Conservation (phyloP, 2,797 vertebrate species). For the Crenuchus spilurus region DNA sequence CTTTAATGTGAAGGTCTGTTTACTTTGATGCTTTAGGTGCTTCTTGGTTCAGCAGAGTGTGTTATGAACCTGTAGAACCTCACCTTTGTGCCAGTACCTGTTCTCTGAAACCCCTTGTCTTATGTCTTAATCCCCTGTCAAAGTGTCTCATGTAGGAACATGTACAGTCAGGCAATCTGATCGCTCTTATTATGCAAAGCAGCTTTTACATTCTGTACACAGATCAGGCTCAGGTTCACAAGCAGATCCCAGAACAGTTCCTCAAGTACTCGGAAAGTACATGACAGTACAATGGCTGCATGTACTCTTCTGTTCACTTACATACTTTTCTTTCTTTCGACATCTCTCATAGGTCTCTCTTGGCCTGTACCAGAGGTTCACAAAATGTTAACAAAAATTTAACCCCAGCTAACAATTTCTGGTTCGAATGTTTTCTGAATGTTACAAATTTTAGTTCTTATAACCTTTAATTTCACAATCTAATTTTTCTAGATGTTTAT, state of each 20-base stretch:
- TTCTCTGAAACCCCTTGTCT: not conserved
- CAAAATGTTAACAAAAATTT: no score
- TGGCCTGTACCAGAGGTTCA: no score
- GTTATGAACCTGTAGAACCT: not conserved
- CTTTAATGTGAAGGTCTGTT: not conserved
- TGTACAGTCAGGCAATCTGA: conserved; percentile 5
- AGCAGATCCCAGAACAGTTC: not conserved
- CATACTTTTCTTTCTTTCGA: not conserved
- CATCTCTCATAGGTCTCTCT: not conserved
- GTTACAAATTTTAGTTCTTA: no score
- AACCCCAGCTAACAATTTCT: no score
- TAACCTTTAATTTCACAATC: no score
- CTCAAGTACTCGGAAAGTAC: conserved; percentile 1
- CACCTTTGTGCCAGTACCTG: not conserved
- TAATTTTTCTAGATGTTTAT: no score
- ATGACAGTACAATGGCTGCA: not conserved
- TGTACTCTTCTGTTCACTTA: not conserved
- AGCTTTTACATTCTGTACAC: conserved; percentile 11
- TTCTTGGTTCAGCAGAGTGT: not conserved
- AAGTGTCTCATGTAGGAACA: not conserved
- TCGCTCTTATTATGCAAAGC: not conserved
- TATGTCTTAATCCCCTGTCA: conserved; percentile 17
- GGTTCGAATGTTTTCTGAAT: no score
- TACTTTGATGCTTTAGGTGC: not conserved
- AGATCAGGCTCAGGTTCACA: conserved; percentile 22